phyloP scores from a whole-genome alignment of 1,140 invertebrate species.

The Lordiphosa clarofinis region DNA sequence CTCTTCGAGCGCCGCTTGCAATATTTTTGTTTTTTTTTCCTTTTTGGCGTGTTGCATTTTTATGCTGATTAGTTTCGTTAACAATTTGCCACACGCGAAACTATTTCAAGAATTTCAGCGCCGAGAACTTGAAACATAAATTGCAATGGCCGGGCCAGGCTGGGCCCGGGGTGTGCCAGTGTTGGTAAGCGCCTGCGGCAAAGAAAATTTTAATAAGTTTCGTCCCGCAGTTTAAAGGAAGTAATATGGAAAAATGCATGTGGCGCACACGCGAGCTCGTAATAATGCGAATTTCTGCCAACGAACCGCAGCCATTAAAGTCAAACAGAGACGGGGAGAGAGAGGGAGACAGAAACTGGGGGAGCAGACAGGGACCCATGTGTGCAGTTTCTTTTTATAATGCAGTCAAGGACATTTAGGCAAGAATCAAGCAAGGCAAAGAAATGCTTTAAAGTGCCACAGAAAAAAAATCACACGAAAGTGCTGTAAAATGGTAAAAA shows the following conservation, averaged over 20 bases:
- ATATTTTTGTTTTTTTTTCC: constrained; percentile 1
- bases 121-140: constrained; percentile 60
- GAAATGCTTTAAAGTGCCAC: constrained; percentile 44
- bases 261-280: constrained; percentile 53
- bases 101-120: constrained; percentile 65
- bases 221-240: constrained; percentile 35
- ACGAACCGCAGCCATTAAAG: constrained; percentile 32
- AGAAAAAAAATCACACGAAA: constrained; percentile 12
- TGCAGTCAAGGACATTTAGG: constrained; percentile 62
- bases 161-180: constrained; percentile 7
- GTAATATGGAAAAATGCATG: constrained; percentile 61
- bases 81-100: constrained; percentile 73
- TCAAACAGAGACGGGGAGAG: constrained; percentile 8
- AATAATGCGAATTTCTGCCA: constrained; percentile 49
- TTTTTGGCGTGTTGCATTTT: constrained; percentile 42
- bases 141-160: constrained; percentile 25
- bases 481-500: not conserved
- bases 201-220: constrained; percentile 60
- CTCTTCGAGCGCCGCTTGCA: constrained; percentile 26
- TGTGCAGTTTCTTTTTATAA: constrained; percentile 33
- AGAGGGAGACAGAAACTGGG: constrained; percentile 5
- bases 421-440: constrained; percentile 17
- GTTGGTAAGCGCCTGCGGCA: constrained; percentile 27
- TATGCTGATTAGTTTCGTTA: constrained; percentile 74
- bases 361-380: constrained; percentile 8